A percentile compares a stretch with the other conserved stretches of the same genome.
Conservation (phyloP, 2,797 vertebrate species). For the Pangasius krempfi region DNA sequence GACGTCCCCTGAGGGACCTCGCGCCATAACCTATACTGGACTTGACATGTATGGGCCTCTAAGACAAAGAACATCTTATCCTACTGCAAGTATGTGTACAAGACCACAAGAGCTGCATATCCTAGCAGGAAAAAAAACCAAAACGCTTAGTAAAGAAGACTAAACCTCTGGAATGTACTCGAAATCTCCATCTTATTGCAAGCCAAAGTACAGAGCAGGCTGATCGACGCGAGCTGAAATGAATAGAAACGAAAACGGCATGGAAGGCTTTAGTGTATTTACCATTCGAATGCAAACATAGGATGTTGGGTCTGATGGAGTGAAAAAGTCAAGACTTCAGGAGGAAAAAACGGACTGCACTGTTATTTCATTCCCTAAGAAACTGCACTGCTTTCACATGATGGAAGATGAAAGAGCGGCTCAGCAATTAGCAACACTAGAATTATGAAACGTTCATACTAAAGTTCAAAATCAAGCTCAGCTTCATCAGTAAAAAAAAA, state of each 20-base stretch:
- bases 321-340: background rate
- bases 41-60: background rate
- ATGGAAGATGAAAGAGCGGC: too few species aligned
- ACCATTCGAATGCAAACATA: too few species aligned
- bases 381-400: too few species aligned
- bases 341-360: background rate
- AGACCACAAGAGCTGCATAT: conserved; percentile 51
- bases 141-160: conserved; percentile 54
- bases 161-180: conserved; percentile 67
- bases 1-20: conserved; percentile 1
- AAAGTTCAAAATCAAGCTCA: background rate
- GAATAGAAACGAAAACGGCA: conserved; percentile 10
- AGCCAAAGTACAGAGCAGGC: background rate
- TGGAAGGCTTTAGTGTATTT: background rate
- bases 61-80: conserved; percentile 67
- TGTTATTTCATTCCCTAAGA: background rate
- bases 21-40: background rate
- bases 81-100: conserved; percentile 65
- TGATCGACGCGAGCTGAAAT: background rate
- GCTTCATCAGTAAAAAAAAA: background rate
- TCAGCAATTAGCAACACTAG: too few species aligned
- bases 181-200: conserved; percentile 40
- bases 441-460: background rate
- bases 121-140: conserved; percentile 53
- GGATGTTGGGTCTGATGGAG: background rate